Evolutionary conservation across 2,888 invertebrate species (phyloP).

Genomic region (Portevinia maculata): DNA sequence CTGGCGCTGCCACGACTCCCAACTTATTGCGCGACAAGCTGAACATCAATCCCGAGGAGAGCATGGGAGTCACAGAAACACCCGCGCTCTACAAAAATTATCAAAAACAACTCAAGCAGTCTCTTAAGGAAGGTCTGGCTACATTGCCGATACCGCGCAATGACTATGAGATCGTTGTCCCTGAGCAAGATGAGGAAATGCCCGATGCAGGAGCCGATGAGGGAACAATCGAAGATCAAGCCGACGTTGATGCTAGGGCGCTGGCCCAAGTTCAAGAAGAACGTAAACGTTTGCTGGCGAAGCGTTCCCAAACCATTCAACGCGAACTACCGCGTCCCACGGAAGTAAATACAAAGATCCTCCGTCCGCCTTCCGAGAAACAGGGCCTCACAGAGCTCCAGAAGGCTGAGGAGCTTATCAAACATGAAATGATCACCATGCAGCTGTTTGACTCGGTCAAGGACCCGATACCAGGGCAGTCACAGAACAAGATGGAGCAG

Average conservation of each 20-base stretch:
- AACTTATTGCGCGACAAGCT: conserved; percentile 95
- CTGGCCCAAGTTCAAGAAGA: conserved; percentile 88
- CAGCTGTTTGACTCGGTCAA: conserved; percentile 94
- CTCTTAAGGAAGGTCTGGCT: conserved; percentile 90
- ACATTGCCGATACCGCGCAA: conserved; percentile 95
- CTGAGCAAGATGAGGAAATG: conserved; percentile 89
- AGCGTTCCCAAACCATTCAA: conserved; percentile 94
- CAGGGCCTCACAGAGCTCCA: conserved; percentile 93
- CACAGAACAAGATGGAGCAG: conserved; percentile 83
- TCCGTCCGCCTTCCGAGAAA: conserved; percentile 90
- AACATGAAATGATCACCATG: conserved; percentile 98
- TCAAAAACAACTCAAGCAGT: conserved; percentile 89
- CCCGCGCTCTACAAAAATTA: conserved; percentile 87
- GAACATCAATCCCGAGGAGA: conserved; percentile 96
- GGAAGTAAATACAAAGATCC: conserved; percentile 92
- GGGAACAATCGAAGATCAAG: conserved; percentile 90
- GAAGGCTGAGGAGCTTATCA: conserved; percentile 97
- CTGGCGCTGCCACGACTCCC: conserved; percentile 83
- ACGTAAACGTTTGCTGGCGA: conserved; percentile 85
- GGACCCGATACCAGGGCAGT: conserved; percentile 86
- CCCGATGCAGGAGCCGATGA: conserved; percentile 82
- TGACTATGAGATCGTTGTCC: conserved; percentile 99
- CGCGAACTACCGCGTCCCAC: conserved; percentile 91
- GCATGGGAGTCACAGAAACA: conserved; percentile 87
- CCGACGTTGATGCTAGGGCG: conserved; percentile 90